Evolutionary conservation across 1,140 invertebrate species (phyloP).

Genomic region (Diabrotica undecimpunctata): DNA sequence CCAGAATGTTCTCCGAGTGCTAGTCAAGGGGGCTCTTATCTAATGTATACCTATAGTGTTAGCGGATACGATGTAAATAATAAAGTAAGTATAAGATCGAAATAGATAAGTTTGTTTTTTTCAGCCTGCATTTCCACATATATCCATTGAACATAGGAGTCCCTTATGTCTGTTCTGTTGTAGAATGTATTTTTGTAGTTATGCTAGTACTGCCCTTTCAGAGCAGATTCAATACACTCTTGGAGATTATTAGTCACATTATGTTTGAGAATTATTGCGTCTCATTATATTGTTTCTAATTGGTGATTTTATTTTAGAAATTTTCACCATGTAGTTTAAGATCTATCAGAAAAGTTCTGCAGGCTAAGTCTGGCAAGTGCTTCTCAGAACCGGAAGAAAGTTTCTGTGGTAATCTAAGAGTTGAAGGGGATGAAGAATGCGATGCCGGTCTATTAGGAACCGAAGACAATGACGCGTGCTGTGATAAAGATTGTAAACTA

Average conservation of each 20-base stretch:
- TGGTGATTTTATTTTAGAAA: constrained; percentile 56
- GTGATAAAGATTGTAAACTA: constrained; percentile 88
- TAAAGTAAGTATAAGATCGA: constrained; percentile 60
- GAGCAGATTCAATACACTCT: no score
- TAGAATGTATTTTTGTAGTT: no score
- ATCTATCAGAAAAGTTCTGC: constrained; percentile 87
- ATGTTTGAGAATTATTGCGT: neutral
- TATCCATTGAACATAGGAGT: no score
- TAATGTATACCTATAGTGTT: constrained; percentile 98
- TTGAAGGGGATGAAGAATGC: constrained; percentile 92
- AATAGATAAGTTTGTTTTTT: neutral
- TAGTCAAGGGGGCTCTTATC: constrained; percentile 88
- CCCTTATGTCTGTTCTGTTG: no score
- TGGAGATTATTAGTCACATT: no score
- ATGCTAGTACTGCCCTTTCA: no score
- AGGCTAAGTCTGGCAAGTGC: constrained; percentile 86
- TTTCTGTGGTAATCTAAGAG: constrained; percentile 89
- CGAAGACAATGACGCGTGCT: constrained; percentile 87
- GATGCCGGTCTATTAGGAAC: constrained; percentile 89
- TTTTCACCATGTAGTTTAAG: constrained; percentile 92
- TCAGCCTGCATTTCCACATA: no score
- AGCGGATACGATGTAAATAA: constrained; percentile 96
- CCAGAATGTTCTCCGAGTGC: constrained; percentile 89
- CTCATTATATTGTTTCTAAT: neutral
- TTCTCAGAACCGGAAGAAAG: constrained; percentile 93